Conservation (phyloP, 1,140 invertebrate genomes). For the Sinella curviseta region DNA sequence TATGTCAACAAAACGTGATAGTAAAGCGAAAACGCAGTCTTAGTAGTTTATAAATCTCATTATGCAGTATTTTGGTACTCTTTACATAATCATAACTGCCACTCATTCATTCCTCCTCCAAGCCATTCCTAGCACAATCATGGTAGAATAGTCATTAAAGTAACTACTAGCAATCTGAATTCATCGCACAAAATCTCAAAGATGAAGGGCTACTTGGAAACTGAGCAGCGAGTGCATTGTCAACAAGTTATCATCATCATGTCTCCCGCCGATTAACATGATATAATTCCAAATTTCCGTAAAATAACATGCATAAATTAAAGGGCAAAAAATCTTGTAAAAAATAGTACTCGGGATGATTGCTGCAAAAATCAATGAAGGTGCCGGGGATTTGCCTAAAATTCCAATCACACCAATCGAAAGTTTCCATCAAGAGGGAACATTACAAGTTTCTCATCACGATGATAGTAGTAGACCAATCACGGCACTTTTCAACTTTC, state of each 20-base stretch:
- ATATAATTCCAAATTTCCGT: too few relatives aligned
- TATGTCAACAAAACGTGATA: slow-evolving; percentile 21
- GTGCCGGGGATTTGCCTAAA: neutral
- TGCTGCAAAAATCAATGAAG: neutral
- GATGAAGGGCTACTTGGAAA: too few relatives aligned
- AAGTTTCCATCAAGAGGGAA: neutral
- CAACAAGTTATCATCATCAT: too few relatives aligned
- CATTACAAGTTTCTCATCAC: neutral
- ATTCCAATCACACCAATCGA: neutral
- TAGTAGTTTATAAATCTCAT: slow-evolving; percentile 15
- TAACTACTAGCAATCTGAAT: too few relatives aligned
- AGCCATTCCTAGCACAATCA: too few relatives aligned
- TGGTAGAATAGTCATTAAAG: too few relatives aligned
- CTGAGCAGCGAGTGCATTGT: too few relatives aligned
- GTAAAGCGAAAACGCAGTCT: slow-evolving; percentile 18
- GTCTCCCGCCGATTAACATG: too few relatives aligned
- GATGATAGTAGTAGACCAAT: neutral
- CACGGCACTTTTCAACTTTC: neutral
- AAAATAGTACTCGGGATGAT: neutral
- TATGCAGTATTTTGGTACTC: neutral
- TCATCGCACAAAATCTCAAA: too few relatives aligned
- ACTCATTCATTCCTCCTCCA: too few relatives aligned
- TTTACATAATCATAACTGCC: too few relatives aligned
- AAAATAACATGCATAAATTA: too few relatives aligned
- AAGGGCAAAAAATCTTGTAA: neutral